Base-by-base conservation (phyloP, 2,797 vertebrate genomes). In the Coregonus ussuriensis region DNA sequence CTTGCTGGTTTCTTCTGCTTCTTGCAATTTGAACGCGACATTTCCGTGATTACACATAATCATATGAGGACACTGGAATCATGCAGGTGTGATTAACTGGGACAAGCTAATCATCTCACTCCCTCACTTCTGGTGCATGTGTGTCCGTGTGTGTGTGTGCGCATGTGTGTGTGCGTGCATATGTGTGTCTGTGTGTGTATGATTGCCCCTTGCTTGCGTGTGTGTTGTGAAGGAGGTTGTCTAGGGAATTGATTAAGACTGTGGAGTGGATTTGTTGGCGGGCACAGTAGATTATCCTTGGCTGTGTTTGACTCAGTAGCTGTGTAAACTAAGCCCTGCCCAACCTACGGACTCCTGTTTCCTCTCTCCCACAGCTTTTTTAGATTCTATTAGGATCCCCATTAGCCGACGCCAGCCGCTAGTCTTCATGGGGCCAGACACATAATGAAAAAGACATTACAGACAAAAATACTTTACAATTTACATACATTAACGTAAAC, bases 31-130 rank as follows among this genome's bases (percentile, higher is more conserved):
- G 83, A 83, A 89, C 86, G 86, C 88, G 89, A 90, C 91, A 89
- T 93, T 93, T 92, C 82, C 79, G 53, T 92, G 90, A 92, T 91
- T 92, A 62, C 80, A 66, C 79, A 67, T 88, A 89, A 92, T 91
- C 84, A 87, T 86, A 86, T 77, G 37, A 84, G 82, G 79, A 84
- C 78, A 74, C 82, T 74, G 86, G 83, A 84, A 71, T 86, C 85
- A 85, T 72, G 81, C 89, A 89, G 89, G 88, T 90, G 88, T 82
- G 89, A 93, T 93, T 91, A 91, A 91, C 87, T 82, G 75, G 85
- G 84, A 91, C 88, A 83, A 85, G 89, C 86, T 91, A 91, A 92
- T 92, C 88, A 89, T 85, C 25, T 18, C 76, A 7, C 74, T 4
- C 78, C 77, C 70, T 76, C n/a, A 6, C 68, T 65, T 66, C 0